A percentile compares a stretch with the other conserved stretches of the same genome.
Conservation (phyloP, 2,113 vertebrate genomes). For the Indicator maculatus region DNA sequence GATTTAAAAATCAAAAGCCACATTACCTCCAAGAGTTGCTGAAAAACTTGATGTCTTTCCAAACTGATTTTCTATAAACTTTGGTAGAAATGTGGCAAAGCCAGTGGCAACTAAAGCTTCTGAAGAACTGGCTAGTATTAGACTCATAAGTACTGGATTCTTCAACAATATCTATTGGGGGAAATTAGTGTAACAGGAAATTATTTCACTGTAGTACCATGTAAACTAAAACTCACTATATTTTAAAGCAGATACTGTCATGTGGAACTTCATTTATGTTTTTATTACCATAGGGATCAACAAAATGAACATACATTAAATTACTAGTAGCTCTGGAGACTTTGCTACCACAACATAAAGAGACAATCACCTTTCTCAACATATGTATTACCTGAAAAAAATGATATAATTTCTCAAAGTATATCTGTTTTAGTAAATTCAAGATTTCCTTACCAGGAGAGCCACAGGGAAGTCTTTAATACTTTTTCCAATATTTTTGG, state of each 20-base stretch:
- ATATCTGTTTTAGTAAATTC: not conserved
- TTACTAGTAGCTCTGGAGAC: not conserved
- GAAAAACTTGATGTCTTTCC: conserved; percentile 77
- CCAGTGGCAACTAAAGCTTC: conserved; percentile 81
- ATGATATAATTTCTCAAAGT: not conserved
- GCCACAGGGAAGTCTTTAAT: conserved; percentile 78
- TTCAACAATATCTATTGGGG: conserved; percentile 73
- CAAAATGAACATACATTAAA: not conserved
- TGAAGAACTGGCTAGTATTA: conserved; percentile 75
- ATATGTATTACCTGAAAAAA: not conserved
- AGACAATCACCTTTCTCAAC: not conserved
- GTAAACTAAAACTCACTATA: not conserved
- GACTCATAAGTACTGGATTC: conserved; percentile 81
- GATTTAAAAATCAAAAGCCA: not conserved
- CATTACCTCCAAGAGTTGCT: conserved; percentile 81
- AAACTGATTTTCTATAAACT: conserved; percentile 85
- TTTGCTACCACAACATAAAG: not conserved
- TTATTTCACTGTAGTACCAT: not conserved
- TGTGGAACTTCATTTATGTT: not conserved
- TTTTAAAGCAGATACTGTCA: not conserved
- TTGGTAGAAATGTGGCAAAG: conserved; percentile 84
- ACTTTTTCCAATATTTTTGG: conserved; percentile 69
- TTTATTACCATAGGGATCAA: not conserved
- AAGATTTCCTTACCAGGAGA: conserved; percentile 73
- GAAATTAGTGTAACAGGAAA: not conserved